Percentiles rank a stretch among this genome's conserved stretches.
phyloP scores from a whole-genome alignment of 2,888 invertebrate genomes.

The Tenthredo distinguenda region DNA sequence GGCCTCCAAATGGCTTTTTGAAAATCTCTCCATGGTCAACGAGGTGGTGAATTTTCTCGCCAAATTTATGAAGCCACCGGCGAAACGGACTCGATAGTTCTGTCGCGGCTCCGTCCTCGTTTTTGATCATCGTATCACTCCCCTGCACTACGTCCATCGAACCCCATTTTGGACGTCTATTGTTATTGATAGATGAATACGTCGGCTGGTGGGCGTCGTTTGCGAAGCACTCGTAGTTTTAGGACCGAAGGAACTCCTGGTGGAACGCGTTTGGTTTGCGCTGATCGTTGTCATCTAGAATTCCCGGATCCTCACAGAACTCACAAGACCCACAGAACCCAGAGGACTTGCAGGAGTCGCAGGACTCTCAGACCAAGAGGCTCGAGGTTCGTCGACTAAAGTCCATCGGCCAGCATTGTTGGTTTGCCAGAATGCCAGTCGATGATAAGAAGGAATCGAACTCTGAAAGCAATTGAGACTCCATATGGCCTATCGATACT shows the following conservation, averaged over 20 bases:
- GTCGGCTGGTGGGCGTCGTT: neutral
- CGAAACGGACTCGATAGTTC: neutral
- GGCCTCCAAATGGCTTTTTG: slow-evolving; percentile 12
- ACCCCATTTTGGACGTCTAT: neutral
- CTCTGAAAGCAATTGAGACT: neutral
- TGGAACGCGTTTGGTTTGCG: neutral
- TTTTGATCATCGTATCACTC: neutral
- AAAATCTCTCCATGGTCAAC: slow-evolving; percentile 16
- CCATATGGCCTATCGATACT: slow-evolving; percentile 20
- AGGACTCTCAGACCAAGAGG: neutral
- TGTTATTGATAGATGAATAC: slow-evolving; percentile 16
- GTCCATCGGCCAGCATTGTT: neutral
- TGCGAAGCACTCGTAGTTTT: neutral
- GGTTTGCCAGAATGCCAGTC: neutral
- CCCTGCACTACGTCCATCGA: neutral
- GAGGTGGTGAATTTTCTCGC: neutral
- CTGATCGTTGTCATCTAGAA: slow-evolving; percentile 12
- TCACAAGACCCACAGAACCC: neutral
- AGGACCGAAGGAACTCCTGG: neutral
- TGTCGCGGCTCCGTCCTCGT: neutral
- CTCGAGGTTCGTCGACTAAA: neutral
- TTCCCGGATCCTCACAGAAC: neutral
- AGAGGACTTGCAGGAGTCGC: neutral
- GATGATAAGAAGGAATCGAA: neutral
- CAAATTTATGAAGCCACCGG: neutral